Percentiles rank a stretch among this genome's conserved stretches.
These are phyloP conservation scores for Neosilurus hyrtlii DNA, from an alignment of 2,797 vertebrate genomes.

Conservation along the genomic window DNA sequence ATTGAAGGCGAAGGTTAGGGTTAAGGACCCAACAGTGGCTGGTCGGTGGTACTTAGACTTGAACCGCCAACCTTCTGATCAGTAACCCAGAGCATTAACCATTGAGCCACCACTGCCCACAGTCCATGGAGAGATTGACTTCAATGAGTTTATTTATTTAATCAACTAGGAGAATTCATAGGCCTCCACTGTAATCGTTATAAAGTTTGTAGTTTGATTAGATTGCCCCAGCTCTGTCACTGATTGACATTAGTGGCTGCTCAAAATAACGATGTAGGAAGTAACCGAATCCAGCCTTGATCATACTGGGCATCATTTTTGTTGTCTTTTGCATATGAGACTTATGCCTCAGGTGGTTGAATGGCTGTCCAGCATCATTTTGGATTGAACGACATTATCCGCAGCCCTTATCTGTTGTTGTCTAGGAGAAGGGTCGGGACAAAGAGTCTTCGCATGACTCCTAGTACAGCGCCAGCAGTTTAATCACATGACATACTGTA, in stretches of 20 bases:
- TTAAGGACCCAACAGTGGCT: no score
- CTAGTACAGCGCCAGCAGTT: conserved; percentile 5
- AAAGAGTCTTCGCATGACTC: conserved; percentile 1
- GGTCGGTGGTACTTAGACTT: no score
- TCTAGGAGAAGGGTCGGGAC: background rate
- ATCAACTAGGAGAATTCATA: background rate
- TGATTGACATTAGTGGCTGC: background rate
- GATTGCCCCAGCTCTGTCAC: background rate
- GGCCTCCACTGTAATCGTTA: background rate
- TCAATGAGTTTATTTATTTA: conserved; percentile 11
- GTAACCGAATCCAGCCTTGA: background rate
- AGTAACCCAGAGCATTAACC: no score
- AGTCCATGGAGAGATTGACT: background rate
- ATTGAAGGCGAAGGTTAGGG: no score
- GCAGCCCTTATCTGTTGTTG: background rate
- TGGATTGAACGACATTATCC: background rate
- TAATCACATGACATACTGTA: conserved; percentile 20
- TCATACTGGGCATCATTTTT: no score
- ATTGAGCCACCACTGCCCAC: no score
- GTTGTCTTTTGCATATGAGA: background rate
- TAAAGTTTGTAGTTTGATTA: background rate
- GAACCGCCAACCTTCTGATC: no score
- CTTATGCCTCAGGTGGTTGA: background rate
- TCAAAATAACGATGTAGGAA: background rate
- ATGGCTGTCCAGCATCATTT: background rate